These are phyloP conservation scores for Tryphoninae sp. DNA, from an alignment of 2,888 invertebrate genomes.

Conservation along the genomic window DNA sequence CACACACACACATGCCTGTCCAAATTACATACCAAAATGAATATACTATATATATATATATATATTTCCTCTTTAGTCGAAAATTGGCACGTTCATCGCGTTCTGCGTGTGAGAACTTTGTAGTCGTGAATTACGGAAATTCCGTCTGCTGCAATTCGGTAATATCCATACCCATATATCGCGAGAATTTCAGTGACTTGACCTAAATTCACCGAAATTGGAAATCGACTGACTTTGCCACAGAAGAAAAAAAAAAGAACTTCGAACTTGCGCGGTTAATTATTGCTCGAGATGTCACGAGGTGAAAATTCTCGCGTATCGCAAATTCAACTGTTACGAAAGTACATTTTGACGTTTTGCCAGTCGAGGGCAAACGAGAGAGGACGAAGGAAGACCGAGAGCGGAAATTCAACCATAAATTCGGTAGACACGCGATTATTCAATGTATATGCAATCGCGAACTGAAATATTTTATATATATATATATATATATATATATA, in stretches of 20 bases:
- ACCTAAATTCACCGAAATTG: conserved; percentile 51
- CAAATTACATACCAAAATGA: conserved; percentile 25
- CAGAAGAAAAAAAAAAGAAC: conserved; percentile 4
- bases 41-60: conserved; percentile 13
- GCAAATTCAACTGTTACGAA: conserved; percentile 41
- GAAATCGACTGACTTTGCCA: conserved; percentile 45
- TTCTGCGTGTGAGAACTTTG: conserved; percentile 53
- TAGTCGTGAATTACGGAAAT: conserved; percentile 56
- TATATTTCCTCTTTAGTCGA: conserved; percentile 37
- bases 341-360: conserved; percentile 48
- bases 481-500: conserved; percentile 34
- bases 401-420: conserved; percentile 27
- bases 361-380: conserved; percentile 25
- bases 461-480: conserved; percentile 25
- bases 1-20: conserved; percentile 25
- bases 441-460: neutral
- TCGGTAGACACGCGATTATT: conserved; percentile 55
- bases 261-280: conserved; percentile 61
- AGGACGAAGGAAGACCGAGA: conserved; percentile 5
- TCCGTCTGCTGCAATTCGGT: conserved; percentile 50
- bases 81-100: conserved; percentile 57
- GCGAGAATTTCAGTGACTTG: conserved; percentile 48
- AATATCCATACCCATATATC: conserved; percentile 21
- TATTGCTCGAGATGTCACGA: conserved; percentile 55
- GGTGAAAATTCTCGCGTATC: conserved; percentile 39